phyloP scores from a whole-genome alignment of 2,113 vertebrate species.

The Bos taurus region DNA sequence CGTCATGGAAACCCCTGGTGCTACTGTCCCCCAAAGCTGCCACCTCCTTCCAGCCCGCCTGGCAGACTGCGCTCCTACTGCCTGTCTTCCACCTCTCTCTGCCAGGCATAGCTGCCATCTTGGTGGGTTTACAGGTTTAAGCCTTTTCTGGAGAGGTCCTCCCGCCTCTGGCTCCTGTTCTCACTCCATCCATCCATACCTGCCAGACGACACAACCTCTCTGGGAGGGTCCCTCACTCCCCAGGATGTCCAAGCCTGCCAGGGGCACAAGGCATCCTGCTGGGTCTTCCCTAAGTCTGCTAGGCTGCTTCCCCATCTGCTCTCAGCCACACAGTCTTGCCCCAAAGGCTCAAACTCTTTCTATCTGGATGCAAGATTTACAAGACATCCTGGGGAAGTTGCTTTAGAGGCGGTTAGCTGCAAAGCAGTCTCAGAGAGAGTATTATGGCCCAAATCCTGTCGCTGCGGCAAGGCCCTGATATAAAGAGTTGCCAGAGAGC shows the following conservation, averaged over 20 bases:
- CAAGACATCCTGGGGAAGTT: background rate
- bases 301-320: background rate
- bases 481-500: background rate
- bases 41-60: background rate
- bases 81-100: background rate
- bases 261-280: background rate
- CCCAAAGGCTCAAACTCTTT: background rate
- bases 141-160: background rate
- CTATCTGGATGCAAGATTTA: background rate
- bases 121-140: background rate
- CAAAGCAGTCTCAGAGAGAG: background rate
- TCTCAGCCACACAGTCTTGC: background rate
- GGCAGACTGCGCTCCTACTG: background rate
- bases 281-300: background rate
- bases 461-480: background rate
- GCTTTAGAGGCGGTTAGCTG: background rate
- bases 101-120: fast-evolving
- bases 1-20: background rate
- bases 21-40: background rate
- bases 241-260: background rate
- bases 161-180: background rate
- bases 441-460: background rate
- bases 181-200: background rate
- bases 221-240: too few relatives aligned
- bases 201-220: background rate